Evolutionary conservation across 2,888 invertebrate species (phyloP).

Genomic region (Branchinecta sandiegonensis): DNA sequence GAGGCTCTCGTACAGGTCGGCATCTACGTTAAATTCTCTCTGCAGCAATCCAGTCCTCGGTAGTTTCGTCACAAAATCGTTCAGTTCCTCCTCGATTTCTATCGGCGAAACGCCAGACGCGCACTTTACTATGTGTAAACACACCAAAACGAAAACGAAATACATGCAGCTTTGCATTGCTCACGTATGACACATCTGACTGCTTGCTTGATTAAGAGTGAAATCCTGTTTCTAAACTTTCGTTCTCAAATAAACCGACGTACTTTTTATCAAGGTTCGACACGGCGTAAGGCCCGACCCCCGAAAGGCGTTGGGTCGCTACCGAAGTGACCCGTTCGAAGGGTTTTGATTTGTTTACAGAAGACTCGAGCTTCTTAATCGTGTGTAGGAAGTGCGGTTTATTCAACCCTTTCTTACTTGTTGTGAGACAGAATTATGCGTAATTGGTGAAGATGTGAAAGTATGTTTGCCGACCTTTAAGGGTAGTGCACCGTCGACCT

Average conservation of each 20-base stretch:
- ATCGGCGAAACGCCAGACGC: neutral
- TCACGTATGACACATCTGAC: constrained; percentile 8
- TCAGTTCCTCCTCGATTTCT: neutral
- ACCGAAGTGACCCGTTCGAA: too few relatives aligned
- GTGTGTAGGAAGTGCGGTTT: too few relatives aligned
- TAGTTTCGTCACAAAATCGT: neutral
- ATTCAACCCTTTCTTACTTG: too few relatives aligned
- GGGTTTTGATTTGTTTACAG: too few relatives aligned
- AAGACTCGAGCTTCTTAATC: too few relatives aligned
- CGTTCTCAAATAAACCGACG: neutral
- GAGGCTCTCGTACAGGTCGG: neutral
- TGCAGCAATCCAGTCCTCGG: neutral
- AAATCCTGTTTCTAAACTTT: constrained; percentile 1
- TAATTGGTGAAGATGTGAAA: too few relatives aligned
- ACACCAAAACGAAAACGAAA: too few relatives aligned
- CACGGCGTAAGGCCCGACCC: neutral
- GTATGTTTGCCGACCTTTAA: too few relatives aligned
- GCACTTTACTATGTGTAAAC: too few relatives aligned
- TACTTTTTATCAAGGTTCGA: neutral
- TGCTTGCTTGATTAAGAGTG: constrained; percentile 1
- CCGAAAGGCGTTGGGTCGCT: too few relatives aligned
- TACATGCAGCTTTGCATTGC: neutral
- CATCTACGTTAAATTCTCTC: neutral
- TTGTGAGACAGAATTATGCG: too few relatives aligned
- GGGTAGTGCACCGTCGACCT: too few relatives aligned